Conservation (phyloP, 2,888 invertebrate genomes). For the Antitype chi region DNA sequence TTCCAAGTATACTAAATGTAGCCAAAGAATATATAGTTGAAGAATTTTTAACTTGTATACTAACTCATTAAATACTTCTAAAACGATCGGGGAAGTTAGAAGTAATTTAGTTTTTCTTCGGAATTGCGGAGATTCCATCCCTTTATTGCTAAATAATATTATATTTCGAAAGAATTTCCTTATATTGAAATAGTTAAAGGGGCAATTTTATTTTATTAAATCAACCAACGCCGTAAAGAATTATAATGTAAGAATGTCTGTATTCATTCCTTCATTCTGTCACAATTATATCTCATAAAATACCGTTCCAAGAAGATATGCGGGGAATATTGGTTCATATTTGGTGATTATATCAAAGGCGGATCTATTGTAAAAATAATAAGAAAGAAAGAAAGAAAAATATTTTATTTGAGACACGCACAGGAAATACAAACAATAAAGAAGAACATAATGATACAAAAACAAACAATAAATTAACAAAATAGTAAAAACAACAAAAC, state of each 20-base stretch:
- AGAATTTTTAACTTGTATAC: background rate
- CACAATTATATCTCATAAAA: background rate
- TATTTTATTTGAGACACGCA: too few relatives aligned
- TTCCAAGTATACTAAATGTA: background rate
- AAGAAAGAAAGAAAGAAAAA: background rate
- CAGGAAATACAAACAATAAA: too few relatives aligned
- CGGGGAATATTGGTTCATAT: background rate
- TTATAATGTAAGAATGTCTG: background rate
- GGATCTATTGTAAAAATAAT: background rate
- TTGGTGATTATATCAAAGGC: background rate
- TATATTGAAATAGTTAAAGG: slow-evolving; percentile 7
- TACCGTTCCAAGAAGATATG: background rate
- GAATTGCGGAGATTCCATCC: background rate
- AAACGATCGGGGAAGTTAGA: background rate
- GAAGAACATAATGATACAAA: too few relatives aligned
- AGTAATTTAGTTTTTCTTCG: background rate
- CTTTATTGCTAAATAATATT: slow-evolving; percentile 1
- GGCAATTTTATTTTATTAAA: background rate
- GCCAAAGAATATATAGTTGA: background rate
- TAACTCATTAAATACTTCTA: background rate
- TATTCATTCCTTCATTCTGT: too few relatives aligned
- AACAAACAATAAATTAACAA: too few relatives aligned
- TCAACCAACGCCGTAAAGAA: background rate
- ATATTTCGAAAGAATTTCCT: background rate
- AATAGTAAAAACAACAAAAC: too few relatives aligned